Conservation (phyloP, 2,113 vertebrate species). For the Vicugna pacos region DNA sequence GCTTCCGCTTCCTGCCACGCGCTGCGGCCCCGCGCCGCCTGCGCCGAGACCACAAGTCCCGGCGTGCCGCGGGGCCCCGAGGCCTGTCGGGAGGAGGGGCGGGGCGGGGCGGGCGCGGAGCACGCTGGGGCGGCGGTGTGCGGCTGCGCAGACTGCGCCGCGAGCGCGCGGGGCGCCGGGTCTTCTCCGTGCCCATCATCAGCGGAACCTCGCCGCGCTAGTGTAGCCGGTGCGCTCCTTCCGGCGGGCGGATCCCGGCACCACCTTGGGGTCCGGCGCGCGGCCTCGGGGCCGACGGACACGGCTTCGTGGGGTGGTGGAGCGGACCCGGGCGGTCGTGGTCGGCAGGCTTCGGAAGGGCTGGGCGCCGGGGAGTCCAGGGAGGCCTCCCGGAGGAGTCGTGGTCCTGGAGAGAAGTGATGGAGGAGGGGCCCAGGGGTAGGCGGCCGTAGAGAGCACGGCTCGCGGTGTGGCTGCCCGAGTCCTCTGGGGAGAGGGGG, state of each 20-base stretch:
- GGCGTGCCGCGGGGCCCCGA: background rate
- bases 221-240: accelerated
- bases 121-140: background rate
- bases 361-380: accelerated
- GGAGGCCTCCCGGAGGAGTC: background rate
- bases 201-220: accelerated
- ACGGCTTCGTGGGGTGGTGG: accelerated
- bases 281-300: background rate
- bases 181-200: accelerated
- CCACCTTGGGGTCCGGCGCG: background rate
- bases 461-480: background rate
- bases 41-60: conserved; percentile 41
- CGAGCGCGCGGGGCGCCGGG: accelerated
- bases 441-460: background rate
- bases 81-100: background rate
- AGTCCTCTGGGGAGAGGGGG: background rate
- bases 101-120: background rate
- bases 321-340: accelerated
- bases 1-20: conserved; percentile 92
- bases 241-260: background rate
- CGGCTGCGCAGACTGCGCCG: background rate
- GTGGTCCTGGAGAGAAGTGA: background rate
- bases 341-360: background rate
- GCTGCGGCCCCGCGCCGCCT: background rate
- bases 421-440: no score